These are phyloP conservation scores for Oryzias woworae DNA, from an alignment of 2,113 vertebrate genomes.

Conservation along the genomic window DNA sequence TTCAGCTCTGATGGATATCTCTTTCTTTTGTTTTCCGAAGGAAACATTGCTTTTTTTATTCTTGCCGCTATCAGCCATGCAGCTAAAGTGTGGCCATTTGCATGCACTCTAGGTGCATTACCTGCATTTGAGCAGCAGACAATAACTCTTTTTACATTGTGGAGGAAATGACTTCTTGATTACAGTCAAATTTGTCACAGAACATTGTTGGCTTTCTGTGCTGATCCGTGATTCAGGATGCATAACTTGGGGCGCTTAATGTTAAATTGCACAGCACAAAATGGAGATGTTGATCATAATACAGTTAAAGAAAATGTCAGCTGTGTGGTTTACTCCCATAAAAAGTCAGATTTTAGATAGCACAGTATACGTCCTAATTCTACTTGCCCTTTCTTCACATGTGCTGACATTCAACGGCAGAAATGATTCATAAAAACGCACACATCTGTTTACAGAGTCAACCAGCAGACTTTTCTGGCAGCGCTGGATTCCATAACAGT, in stretches of 20 bases:
- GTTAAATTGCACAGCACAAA: neutral
- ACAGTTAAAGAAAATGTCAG: neutral
- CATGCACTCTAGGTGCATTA: slow-evolving; percentile 10
- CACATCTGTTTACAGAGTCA: too few species aligned
- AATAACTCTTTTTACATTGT: slow-evolving; percentile 1
- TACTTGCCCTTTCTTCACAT: neutral
- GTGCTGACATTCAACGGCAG: too few species aligned
- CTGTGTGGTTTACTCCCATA: neutral
- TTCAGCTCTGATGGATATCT: slow-evolving; percentile 56
- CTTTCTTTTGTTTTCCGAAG: slow-evolving; percentile 45
- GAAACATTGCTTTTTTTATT: slow-evolving; percentile 30
- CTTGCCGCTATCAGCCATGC: slow-evolving; percentile 22
- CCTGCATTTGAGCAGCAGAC: slow-evolving; percentile 3
- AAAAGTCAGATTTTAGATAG: neutral
- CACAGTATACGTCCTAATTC: neutral
- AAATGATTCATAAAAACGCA: too few species aligned
- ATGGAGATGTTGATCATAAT: neutral
- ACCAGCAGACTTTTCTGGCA: slow-evolving; percentile 2
- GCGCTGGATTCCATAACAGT: slow-evolving; percentile 37
- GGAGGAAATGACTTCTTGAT: slow-evolving; percentile 12
- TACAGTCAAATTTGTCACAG: neutral
- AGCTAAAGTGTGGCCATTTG: slow-evolving; percentile 28
- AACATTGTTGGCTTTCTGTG: neutral
- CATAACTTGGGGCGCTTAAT: neutral
- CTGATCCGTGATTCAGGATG: neutral